Evolutionary conservation across 2,797 vertebrate genomes (phyloP).

Genomic region (Nyctalus aviator): DNA sequence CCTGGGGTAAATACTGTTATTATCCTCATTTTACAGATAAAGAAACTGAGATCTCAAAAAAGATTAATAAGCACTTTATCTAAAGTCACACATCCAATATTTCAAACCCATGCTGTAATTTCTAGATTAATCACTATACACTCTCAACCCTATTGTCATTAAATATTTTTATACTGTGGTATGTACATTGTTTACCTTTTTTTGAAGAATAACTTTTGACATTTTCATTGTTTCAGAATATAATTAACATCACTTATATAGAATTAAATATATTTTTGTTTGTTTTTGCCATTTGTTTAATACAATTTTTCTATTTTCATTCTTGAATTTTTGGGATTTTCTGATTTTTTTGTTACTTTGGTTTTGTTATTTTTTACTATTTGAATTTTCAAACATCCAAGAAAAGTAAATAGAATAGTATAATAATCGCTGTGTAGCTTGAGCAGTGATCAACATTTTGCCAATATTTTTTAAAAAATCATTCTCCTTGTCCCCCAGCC

Average conservation of each 20-base stretch:
- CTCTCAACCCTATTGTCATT: neutral
- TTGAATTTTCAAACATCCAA: neutral
- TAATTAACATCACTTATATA: neutral
- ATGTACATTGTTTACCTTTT: neutral
- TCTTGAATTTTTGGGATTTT: neutral
- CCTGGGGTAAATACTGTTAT: neutral
- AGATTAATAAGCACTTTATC: neutral
- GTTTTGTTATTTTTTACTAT: neutral
- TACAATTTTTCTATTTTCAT: neutral
- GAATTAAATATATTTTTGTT: neutral
- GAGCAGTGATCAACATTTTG: slow-evolving; percentile 19
- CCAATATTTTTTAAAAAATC: neutral
- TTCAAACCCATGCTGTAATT: neutral
- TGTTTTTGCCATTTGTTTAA: neutral
- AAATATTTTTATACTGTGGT: neutral
- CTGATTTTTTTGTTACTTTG: neutral
- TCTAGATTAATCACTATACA: neutral
- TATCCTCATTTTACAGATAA: neutral
- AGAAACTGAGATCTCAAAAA: neutral
- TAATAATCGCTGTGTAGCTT: neutral
- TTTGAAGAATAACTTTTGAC: neutral
- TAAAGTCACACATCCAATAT: neutral
- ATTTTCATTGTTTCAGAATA: neutral
- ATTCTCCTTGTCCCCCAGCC: neutral
- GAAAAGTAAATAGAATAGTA: neutral